Conservation (phyloP, 2,113 vertebrate species). For the Plectropomus leopardus region DNA sequence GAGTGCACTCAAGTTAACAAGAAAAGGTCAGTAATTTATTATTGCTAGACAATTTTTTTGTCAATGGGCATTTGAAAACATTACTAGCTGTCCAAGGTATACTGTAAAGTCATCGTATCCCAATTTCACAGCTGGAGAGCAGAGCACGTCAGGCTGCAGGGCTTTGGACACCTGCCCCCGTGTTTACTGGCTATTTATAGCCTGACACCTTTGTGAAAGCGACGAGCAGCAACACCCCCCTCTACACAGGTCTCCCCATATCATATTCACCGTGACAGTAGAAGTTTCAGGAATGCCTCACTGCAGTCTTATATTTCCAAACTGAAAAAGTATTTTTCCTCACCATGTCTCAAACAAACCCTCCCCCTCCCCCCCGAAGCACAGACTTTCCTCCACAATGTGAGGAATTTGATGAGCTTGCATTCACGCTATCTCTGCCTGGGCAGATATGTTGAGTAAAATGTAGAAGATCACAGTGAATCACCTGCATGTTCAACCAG, state of each 20-base stretch:
- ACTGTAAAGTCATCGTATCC: conserved; percentile 36
- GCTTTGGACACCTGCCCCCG: conserved; percentile 37
- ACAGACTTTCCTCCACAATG: conserved; percentile 70
- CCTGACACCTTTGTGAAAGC: conserved; percentile 63
- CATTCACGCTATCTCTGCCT: conserved; percentile 60
- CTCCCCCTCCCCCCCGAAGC: conserved; percentile 33
- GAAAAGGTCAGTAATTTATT: neutral
- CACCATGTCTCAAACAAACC: conserved; percentile 49
- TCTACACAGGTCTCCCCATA: conserved; percentile 30
- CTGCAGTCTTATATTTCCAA: conserved; percentile 38
- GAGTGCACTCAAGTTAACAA: neutral
- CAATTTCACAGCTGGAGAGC: conserved; percentile 53
- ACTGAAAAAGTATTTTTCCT: conserved; percentile 8
- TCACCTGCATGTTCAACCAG: conserved; percentile 3
- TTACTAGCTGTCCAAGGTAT: neutral
- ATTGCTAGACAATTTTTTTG: neutral
- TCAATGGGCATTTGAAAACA: neutral
- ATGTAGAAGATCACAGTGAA: conserved; percentile 40
- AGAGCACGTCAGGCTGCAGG: conserved; percentile 26
- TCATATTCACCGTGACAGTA: conserved; percentile 43
- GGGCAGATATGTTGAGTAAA: conserved; percentile 58
- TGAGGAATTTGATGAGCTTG: conserved; percentile 82
- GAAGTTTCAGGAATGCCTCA: conserved; percentile 33
- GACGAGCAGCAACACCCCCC: conserved; percentile 30
- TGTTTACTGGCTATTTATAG: conserved; percentile 78